phyloP scores from a whole-genome alignment of 2,888 invertebrate species.

The Elysia crispata region DNA sequence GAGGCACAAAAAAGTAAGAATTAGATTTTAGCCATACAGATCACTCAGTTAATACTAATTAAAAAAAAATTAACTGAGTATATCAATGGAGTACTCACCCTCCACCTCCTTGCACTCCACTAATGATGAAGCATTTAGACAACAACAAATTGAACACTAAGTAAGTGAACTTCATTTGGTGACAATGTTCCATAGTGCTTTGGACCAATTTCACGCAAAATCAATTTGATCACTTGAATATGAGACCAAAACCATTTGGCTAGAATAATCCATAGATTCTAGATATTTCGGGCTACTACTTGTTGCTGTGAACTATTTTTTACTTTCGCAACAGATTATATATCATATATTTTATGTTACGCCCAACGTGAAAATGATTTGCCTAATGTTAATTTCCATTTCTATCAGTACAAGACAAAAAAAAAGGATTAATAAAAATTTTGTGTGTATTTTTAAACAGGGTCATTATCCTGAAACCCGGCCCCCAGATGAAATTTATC shows the following conservation, averaged over 20 bases:
- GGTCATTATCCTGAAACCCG: too few relatives aligned
- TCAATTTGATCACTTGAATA: constrained; percentile 6
- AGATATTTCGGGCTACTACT: neutral
- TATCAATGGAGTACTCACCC: constrained; percentile 47
- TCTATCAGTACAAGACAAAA: too few relatives aligned
- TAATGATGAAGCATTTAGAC: constrained; percentile 25
- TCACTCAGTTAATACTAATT: too few relatives aligned
- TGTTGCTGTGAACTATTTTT: neutral
- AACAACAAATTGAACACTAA: neutral
- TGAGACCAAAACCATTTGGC: neutral
- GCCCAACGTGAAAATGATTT: too few relatives aligned
- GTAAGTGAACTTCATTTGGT: neutral
- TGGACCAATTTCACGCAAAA: constrained; percentile 11
- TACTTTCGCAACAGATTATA: too few relatives aligned
- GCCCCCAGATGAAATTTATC: too few relatives aligned
- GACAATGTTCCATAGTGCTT: neutral
- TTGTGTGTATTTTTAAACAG: too few relatives aligned
- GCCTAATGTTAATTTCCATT: too few relatives aligned
- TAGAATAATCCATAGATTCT: neutral
- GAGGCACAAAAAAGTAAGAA: neutral
- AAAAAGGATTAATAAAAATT: too few relatives aligned
- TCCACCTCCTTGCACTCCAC: constrained; percentile 44
- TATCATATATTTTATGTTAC: too few relatives aligned
- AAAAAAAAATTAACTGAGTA: neutral
- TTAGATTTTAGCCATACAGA: too few relatives aligned